Base-by-base conservation (phyloP, 2,797 vertebrate genomes). In the Lophius americanus region DNA sequence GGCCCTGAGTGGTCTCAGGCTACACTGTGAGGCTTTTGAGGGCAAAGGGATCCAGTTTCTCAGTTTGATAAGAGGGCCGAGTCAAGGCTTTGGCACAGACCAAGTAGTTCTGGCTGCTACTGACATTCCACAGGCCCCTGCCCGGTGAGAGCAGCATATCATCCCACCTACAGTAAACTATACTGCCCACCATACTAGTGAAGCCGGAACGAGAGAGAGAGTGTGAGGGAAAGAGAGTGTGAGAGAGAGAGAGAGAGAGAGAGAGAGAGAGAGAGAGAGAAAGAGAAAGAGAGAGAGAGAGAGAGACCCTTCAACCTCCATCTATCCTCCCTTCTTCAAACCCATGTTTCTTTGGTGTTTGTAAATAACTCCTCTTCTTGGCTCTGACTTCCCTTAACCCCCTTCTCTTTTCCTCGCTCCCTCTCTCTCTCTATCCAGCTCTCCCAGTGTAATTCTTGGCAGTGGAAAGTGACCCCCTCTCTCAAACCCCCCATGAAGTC, bases 381-480 rank as follows among this genome's bases (percentile, higher is more conserved):
- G 76, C 78, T 76, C 70, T 46, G 47, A 82, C 87, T 85, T 84
- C 84, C 81, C 60, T 72, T 75, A 64, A 75, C 71, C 64, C 68
- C 68, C 68, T 76, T 79, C 72, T 76, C 64, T 65, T 74, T 75
- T 54, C 65, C 75, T 77, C 73, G 75, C 79, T 60, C 64, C 82
- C 79, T 81, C 77, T 75, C 51, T 70, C 85, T 82, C 44, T 10
- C 43, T 44, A 44, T 44, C 75, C 43, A 13, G 73, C 87, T 82
- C 78, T 88, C 83, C 68, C 83, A 77, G 51, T 88, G 79, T 89
- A 85, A 90, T 91, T 88, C 92, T 93, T 93, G 90, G 91, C 92
- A 93, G 82, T 75, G 82, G 86, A 91, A 81, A 89, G 82, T 88
- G 85, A 84, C 82, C 85, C 90, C 87, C 88, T 70, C 44, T 52